These are phyloP conservation scores for Catocala sponsa DNA, from an alignment of 2,888 invertebrate species.

Conservation along the genomic window DNA sequence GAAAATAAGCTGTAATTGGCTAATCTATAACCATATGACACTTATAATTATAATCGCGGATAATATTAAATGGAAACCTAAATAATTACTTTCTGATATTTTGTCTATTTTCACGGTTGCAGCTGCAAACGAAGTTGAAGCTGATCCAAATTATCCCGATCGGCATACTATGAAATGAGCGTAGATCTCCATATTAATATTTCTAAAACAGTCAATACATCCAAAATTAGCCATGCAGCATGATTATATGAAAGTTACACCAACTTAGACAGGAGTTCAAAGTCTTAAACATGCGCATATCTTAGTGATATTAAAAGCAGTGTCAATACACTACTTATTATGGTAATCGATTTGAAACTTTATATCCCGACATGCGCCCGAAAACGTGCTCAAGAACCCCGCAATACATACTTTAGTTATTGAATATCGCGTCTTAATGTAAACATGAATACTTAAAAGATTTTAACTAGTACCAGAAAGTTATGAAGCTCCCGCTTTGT, in stretches of 20 bases:
- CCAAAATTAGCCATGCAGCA: background rate
- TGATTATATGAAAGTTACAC: background rate
- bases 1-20: too few species aligned
- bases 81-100: too few species aligned
- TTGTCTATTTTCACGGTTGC: too few species aligned
- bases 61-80: too few species aligned
- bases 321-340: conserved; percentile 18
- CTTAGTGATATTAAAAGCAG: conserved; percentile 10
- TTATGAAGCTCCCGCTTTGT: conserved; percentile 1
- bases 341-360: conserved; percentile 21
- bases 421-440: conserved; percentile 14
- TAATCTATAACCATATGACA: too few species aligned
- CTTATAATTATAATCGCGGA: too few species aligned
- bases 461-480: conserved; percentile 9
- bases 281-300: conserved; percentile 9
- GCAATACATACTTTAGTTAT: conserved; percentile 9
- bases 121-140: too few species aligned
- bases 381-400: conserved; percentile 2
- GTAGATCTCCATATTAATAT: background rate
- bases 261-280: background rate
- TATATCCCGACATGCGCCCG: conserved; percentile 3
- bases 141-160: too few species aligned
- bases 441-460: conserved; percentile 17
- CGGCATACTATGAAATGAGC: too few species aligned
- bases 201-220: background rate